Evolutionary conservation across 1,140 invertebrate species (phyloP).

Genomic region (Drosophila fuyamai): DNA sequence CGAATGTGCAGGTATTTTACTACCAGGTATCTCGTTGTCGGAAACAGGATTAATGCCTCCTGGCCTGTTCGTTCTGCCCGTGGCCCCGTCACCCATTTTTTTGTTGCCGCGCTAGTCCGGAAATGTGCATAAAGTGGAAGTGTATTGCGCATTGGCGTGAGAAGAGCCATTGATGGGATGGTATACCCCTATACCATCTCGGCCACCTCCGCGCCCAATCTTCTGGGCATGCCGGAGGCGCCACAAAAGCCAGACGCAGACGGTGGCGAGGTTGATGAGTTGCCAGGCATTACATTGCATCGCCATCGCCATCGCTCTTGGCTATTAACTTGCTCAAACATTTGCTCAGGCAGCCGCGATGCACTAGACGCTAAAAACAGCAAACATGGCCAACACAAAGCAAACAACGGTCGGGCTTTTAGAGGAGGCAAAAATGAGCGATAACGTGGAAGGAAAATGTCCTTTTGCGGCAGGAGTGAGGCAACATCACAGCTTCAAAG

Average conservation of each 20-base stretch:
- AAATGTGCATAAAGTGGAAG: conserved; percentile 82
- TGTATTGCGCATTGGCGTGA: conserved; percentile 68
- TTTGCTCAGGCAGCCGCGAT: conserved; percentile 70
- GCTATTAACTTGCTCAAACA: conserved; percentile 79
- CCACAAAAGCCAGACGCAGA: conserved; percentile 50
- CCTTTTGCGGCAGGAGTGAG: conserved; percentile 23
- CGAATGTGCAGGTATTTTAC: not conserved
- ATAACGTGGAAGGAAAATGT: conserved; percentile 30
- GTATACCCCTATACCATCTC: not conserved
- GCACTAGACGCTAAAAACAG: conserved; percentile 61
- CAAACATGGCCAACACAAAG: conserved; percentile 61
- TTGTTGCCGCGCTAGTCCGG: conserved; percentile 51
- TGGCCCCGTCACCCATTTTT: conserved; percentile 11
- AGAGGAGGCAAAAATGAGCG: conserved; percentile 42
- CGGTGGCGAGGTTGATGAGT: conserved; percentile 50
- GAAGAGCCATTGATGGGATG: conserved; percentile 42
- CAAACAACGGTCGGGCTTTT: conserved; percentile 43
- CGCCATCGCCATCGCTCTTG: conserved; percentile 57
- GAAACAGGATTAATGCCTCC: not conserved
- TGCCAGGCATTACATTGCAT: conserved; percentile 44
- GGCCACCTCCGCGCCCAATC: not conserved
- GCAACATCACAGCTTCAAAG: conserved; percentile 26
- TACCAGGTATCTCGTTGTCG: not conserved
- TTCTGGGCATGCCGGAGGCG: conserved; percentile 32
- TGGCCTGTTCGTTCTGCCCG: not conserved